These are phyloP conservation scores for Ctenosaura bakeri DNA, from an alignment of 2,797 vertebrate species.

Conservation along the genomic window DNA sequence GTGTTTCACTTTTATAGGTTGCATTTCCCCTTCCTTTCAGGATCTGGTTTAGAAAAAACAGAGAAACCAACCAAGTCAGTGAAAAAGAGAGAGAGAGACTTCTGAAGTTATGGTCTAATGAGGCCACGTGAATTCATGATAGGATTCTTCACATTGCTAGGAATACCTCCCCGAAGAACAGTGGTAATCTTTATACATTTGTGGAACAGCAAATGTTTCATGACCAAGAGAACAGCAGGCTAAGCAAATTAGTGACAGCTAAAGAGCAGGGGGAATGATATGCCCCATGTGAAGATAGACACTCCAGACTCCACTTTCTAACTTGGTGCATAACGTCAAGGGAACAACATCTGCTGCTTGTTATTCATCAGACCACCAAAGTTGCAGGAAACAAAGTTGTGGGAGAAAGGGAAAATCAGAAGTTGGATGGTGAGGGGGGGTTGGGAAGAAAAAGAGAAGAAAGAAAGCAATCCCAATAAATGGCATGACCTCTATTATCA, in stretches of 20 bases:
- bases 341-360: constrained; percentile 74
- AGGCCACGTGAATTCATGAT: constrained; percentile 27
- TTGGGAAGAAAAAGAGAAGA: constrained; percentile 15
- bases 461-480: constrained; percentile 59
- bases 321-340: constrained; percentile 64
- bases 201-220: constrained; percentile 5
- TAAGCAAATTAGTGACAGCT: constrained; percentile 52
- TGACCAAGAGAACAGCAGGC: constrained; percentile 35
- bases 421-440: constrained; percentile 44
- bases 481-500: constrained; percentile 68
- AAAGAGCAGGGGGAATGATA: constrained; percentile 54
- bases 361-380: constrained; percentile 66
- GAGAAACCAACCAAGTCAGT: background rate
- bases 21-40: constrained; percentile 1
- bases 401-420: constrained; percentile 56
- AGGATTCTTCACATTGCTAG: constrained; percentile 8
- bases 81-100: background rate
- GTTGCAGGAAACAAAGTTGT: constrained; percentile 49
- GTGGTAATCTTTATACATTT: constrained; percentile 10
- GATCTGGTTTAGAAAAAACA: background rate
- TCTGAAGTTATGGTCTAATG: constrained; percentile 36
- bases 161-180: background rate
- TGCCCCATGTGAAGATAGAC: constrained; percentile 61
- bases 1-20: background rate
- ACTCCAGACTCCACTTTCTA: constrained; percentile 62